A percentile compares a stretch with the other conserved stretches of the same genome.
phyloP scores from a whole-genome alignment of 1,140 invertebrate genomes.

The Ostrea edulis region DNA sequence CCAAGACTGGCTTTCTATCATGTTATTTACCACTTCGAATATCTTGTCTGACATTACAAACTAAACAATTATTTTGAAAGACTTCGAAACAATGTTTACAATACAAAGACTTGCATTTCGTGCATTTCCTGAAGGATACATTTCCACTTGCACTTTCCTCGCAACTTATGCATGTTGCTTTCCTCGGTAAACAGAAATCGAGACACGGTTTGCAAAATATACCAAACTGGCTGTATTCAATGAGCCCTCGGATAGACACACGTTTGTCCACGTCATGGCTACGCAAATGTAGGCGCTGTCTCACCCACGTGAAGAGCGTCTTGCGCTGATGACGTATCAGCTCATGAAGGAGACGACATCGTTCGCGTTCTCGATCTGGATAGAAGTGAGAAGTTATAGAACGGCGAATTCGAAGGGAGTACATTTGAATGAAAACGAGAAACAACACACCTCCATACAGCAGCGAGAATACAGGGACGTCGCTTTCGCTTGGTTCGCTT shows the following conservation, averaged over 20 bases:
- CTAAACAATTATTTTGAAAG: slow-evolving; percentile 4
- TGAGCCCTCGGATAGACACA: slow-evolving; percentile 9
- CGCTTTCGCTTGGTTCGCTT: background rate
- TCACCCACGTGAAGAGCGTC: slow-evolving; percentile 2
- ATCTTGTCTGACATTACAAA: slow-evolving; percentile 16
- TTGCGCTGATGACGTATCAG: slow-evolving; percentile 8
- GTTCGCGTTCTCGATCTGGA: slow-evolving; percentile 29
- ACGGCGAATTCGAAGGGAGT: slow-evolving; percentile 26
- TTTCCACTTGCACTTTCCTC: background rate
- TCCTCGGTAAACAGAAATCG: background rate
- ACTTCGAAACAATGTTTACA: slow-evolving; percentile 13
- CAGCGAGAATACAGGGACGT: background rate
- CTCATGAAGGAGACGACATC: slow-evolving; percentile 38
- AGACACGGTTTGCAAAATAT: slow-evolving; percentile 2
- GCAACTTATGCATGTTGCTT: slow-evolving; percentile 13
- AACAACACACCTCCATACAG: slow-evolving; percentile 21
- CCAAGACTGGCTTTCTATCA: too few relatives aligned
- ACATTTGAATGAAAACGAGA: slow-evolving; percentile 38
- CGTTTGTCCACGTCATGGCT: background rate
- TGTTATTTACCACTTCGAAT: background rate
- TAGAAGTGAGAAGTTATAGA: slow-evolving; percentile 40
- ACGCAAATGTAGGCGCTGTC: background rate
- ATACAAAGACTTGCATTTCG: background rate
- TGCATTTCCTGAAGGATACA: slow-evolving; percentile 18
- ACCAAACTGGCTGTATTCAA: background rate